Percentiles rank a stretch among this genome's conserved stretches.
Conservation (phyloP, 2,888 invertebrate genomes). For the Gastracanthus pulcherrimus region DNA sequence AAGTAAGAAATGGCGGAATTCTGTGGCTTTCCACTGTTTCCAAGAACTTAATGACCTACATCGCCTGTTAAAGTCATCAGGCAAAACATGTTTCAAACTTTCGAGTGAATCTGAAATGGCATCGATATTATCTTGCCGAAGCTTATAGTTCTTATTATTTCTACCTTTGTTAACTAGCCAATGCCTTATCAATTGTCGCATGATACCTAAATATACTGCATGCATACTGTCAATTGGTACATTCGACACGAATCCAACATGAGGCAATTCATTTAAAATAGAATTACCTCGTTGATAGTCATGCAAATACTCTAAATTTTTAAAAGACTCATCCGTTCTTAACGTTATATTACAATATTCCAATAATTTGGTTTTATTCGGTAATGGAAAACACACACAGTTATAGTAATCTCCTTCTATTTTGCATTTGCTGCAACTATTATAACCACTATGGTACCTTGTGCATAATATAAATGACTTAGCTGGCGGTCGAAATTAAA, state of each 20-base stretch:
- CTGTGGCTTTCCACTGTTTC: constrained; percentile 24
- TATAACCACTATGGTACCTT: constrained; percentile 15
- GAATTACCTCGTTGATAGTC: neutral
- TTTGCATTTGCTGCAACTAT: constrained; percentile 10
- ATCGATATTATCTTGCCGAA: neutral
- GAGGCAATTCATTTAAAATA: constrained; percentile 15
- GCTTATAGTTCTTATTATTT: neutral
- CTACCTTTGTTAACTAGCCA: constrained; percentile 12
- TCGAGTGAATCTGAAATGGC: constrained; percentile 3
- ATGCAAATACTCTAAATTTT: neutral
- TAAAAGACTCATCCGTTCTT: neutral
- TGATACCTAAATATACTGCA: constrained; percentile 9
- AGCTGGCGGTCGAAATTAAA: constrained; percentile 12
- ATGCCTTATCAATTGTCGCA: constrained; percentile 5
- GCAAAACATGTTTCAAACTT: constrained; percentile 2
- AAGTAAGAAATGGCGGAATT: constrained; percentile 19
- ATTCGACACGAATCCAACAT: constrained; percentile 21
- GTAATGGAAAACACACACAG: neutral
- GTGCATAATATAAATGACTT: constrained; percentile 24
- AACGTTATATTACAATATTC: neutral
- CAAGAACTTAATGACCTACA: neutral
- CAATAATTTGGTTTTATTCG: neutral
- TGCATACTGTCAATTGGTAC: constrained; percentile 31
- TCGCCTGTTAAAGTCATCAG: constrained; percentile 19
- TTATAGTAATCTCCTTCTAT: constrained; percentile 14